phyloP scores from a whole-genome alignment of 2,888 invertebrate genomes.

The Eugnorisma glareosa region DNA sequence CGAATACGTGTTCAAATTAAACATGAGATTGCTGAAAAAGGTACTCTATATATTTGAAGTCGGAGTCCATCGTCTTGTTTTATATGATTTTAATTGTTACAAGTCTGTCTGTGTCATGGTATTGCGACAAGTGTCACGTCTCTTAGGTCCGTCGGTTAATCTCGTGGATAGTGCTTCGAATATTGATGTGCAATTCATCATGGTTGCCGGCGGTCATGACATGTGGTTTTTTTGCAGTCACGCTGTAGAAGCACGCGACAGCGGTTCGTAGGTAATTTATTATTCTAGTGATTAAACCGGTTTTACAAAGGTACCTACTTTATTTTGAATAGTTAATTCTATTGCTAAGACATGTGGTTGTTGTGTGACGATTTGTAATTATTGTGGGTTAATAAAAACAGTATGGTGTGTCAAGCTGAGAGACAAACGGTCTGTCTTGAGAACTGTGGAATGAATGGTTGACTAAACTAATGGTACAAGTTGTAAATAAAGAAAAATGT shows the following conservation, averaged over 20 bases:
- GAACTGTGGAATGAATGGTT: not conserved
- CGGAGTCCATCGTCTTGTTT: constrained; percentile 42
- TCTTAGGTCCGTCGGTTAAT: constrained; percentile 73
- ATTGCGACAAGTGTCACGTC: constrained; percentile 75
- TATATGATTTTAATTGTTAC: constrained; percentile 67
- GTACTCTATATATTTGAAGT: constrained; percentile 47
- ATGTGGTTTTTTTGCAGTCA: constrained; percentile 54
- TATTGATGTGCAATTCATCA: constrained; percentile 84
- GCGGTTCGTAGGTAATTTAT: constrained; percentile 24
- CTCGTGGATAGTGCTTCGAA: constrained; percentile 79
- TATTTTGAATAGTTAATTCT: constrained; percentile 16
- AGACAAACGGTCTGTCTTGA: constrained; percentile 28
- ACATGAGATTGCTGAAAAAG: constrained; percentile 34
- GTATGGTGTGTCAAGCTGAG: not conserved
- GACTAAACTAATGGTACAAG: not conserved
- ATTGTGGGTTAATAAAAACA: constrained; percentile 40
- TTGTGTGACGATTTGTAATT: constrained; percentile 35
- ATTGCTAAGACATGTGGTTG: not conserved
- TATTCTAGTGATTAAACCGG: constrained; percentile 36
- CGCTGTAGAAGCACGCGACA: constrained; percentile 37
- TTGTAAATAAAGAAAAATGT: not conserved
- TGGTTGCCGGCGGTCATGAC: constrained; percentile 63
- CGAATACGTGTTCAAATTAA: constrained; percentile 40
- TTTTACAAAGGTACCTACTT: constrained; percentile 3
- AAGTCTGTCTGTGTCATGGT: constrained; percentile 44